Conservation (phyloP, 2,113 vertebrate species). For the Lonchura striata region DNA sequence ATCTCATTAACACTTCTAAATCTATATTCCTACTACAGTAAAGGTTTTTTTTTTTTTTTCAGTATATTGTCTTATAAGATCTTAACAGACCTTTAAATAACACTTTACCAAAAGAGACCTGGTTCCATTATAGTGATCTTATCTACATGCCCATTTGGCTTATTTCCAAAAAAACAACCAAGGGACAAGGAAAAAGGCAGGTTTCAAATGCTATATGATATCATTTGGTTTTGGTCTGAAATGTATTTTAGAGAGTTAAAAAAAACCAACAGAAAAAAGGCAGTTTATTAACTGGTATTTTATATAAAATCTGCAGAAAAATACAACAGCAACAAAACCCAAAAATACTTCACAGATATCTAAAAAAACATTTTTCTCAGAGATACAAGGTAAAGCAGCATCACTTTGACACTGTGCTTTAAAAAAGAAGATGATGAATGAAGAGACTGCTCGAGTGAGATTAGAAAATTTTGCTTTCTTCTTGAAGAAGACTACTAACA, state of each 20-base stretch:
- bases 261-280: not conserved
- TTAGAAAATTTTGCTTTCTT: slow-evolving; percentile 81
- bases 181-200: slow-evolving; percentile 32
- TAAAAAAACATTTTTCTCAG: slow-evolving; percentile 66
- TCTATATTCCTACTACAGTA: slow-evolving; percentile 71
- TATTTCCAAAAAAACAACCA: not conserved
- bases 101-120: slow-evolving; percentile 62
- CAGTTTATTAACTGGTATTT: slow-evolving; percentile 65
- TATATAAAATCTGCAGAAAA: slow-evolving; percentile 67
- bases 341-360: slow-evolving; percentile 56
- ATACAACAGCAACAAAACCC: slow-evolving; percentile 59
- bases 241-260: slow-evolving; percentile 40
- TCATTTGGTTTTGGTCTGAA: slow-evolving; percentile 70
- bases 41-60: slow-evolving; percentile 21
- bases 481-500: slow-evolving; percentile 84
- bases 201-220: slow-evolving; percentile 56
- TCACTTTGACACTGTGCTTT: slow-evolving; percentile 74
- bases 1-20: slow-evolving; percentile 70
- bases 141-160: slow-evolving; percentile 60
- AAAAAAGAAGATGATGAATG: slow-evolving; percentile 73
- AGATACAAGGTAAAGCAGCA: slow-evolving; percentile 75
- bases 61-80: slow-evolving; percentile 66
- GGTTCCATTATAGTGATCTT: slow-evolving; percentile 49
- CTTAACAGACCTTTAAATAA: slow-evolving; percentile 71
- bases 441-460: slow-evolving; percentile 74